A percentile compares a stretch with the other conserved stretches of the same genome.
Conservation (phyloP, 2,113 vertebrate genomes). For the Ceyx margarethae region DNA sequence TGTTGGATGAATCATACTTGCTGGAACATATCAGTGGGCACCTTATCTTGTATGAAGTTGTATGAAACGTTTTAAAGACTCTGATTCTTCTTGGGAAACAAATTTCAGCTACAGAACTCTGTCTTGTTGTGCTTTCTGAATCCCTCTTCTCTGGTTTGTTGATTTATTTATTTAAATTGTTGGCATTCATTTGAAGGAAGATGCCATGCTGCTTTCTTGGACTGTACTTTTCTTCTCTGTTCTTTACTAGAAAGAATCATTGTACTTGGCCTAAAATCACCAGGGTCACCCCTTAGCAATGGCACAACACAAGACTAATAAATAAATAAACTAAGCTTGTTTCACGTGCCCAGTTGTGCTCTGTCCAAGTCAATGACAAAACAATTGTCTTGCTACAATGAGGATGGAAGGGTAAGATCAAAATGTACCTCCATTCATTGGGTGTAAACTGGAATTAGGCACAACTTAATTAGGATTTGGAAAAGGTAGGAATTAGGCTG, state of each 20-base stretch:
- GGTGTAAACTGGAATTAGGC: neutral
- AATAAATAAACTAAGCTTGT: neutral
- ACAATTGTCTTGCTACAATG: neutral
- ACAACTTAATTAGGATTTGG: neutral
- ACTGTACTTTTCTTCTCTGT: neutral
- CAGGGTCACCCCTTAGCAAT: neutral
- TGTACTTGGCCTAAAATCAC: neutral
- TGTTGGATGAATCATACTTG: neutral
- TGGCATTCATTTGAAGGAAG: neutral
- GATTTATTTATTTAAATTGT: neutral
- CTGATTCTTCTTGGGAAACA: neutral
- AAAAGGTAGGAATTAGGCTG: neutral
- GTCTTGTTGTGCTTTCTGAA: neutral
- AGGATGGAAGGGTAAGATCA: neutral
- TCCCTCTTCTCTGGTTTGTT: neutral
- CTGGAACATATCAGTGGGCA: neutral
- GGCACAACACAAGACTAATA: neutral
- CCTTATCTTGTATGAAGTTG: neutral
- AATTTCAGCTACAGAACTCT: neutral
- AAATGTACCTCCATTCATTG: neutral
- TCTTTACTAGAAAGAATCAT: neutral
- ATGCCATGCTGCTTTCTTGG: neutral
- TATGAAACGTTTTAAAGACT: neutral
- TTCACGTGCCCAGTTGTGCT: neutral
- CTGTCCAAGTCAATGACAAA: neutral